Conservation (phyloP, 2,888 invertebrate genomes). For the Cryptus viduatorius region DNA sequence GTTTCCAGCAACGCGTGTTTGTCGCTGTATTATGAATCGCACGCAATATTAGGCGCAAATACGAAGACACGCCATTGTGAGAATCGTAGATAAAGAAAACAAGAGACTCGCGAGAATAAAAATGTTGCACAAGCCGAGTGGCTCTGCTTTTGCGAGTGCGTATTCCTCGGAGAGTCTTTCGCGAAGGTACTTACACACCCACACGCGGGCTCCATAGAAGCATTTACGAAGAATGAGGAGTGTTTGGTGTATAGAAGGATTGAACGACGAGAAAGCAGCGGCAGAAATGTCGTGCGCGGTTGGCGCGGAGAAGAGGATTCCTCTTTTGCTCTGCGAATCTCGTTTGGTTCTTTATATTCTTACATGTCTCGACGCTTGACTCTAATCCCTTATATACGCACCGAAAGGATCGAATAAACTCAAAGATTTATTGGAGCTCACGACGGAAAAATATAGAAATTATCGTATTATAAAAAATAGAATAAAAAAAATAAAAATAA, state of each 20-base stretch:
- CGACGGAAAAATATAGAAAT: too few relatives aligned
- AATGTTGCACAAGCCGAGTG: constrained; percentile 61
- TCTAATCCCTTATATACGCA: too few relatives aligned
- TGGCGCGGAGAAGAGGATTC: constrained; percentile 12
- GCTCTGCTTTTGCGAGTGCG: constrained; percentile 28
- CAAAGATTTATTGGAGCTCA: too few relatives aligned
- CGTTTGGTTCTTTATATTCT: not conserved
- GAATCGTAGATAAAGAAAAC: constrained; percentile 72
- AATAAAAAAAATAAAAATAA: too few relatives aligned
- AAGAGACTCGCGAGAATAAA: constrained; percentile 60
- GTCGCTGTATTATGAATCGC: constrained; percentile 3
- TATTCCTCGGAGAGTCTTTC: constrained; percentile 31
- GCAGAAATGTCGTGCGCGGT: not conserved
- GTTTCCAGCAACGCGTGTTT: constrained; percentile 15
- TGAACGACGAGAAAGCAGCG: constrained; percentile 43
- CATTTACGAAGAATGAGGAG: constrained; percentile 39
- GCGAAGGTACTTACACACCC: not conserved
- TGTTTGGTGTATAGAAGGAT: constrained; percentile 29
- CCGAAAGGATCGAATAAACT: too few relatives aligned
- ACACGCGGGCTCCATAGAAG: constrained; percentile 15
- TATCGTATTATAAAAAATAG: not conserved
- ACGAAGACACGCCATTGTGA: constrained; percentile 62
- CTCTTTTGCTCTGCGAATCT: not conserved
- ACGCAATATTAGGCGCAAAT: constrained; percentile 4
- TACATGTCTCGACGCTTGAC: too few relatives aligned